Base-by-base conservation (phyloP, 1,140 invertebrate species). In the Catajapyx aquilonaris region DNA sequence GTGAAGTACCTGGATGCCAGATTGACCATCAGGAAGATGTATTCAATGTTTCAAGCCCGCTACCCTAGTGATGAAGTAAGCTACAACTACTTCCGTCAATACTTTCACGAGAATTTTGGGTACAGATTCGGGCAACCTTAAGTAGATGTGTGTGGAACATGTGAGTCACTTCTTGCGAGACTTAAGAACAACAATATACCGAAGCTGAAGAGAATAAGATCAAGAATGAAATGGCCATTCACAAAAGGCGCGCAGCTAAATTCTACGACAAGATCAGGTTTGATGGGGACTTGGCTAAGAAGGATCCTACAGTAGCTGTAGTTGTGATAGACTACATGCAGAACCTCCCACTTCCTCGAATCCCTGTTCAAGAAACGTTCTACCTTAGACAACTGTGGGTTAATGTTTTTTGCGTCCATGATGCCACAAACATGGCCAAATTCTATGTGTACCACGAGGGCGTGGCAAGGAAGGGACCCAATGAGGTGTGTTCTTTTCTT, bases 261-360 rank as follows among this genome's bases (percentile, higher is more conserved):
- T 11, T 33, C 15, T 11, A 33, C 32, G 4, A 19, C 11, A 19
- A 34, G 17, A 34, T 19, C 4, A 15, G 5, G 2, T 1, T 3
- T 28, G 23, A 7, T 9, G 13, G 7, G 13, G 23, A 28, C 7
- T 9, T 9, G 13, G 23, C 13, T 28, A 7, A 28, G 23, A 13
- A 28, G 13, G 7, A 9, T 28, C 7, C 7, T 28, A 28, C 23
- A 28, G 13, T 7, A 9, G 23, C 7, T 7, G 23, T 13, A 18
- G 37, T 53, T 18, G 33, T 35, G 39, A 50, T 55, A 39, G 53
- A 55, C 46, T 55, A 43, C 39, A 52, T 53, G 50, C 47, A 52
- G 39, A 55, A 52, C 44, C 25, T 55, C 20, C 43, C 41, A 15
- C 21, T 48, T 15, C 41, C 47, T 18, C 39, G 37, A 23, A 43